phyloP scores from a whole-genome alignment of 2,113 vertebrate genomes.

The Corythornis vintsioides region DNA sequence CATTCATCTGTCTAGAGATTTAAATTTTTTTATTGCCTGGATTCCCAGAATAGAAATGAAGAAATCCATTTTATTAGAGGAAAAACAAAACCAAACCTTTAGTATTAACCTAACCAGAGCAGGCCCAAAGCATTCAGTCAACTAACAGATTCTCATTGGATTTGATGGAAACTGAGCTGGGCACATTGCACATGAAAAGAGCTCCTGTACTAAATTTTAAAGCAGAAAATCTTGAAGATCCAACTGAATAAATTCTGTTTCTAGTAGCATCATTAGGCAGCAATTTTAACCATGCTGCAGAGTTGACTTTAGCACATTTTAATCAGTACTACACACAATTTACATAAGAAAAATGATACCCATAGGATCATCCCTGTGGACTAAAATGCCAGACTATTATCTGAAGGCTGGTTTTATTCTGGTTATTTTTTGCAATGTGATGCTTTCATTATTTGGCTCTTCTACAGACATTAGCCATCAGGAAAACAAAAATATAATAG shows the following conservation, averaged over 20 bases:
- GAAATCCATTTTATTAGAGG: not conserved
- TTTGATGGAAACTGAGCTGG: not conserved
- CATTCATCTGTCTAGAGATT: not conserved
- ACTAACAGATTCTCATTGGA: not conserved
- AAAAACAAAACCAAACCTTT: not conserved
- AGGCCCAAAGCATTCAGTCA: not conserved
- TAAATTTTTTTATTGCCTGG: not conserved
- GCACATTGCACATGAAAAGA: not conserved
- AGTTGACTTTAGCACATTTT: not conserved
- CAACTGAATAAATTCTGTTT: not conserved
- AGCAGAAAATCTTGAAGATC: not conserved
- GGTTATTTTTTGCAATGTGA: constrained; percentile 23
- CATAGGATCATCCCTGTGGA: not conserved
- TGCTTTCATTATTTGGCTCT: not conserved
- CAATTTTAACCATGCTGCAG: not conserved
- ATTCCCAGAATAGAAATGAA: not conserved
- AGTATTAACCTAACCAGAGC: not conserved
- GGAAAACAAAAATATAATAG: not conserved
- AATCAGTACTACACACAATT: not conserved
- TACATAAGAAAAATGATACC: not conserved
- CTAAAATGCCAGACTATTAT: not conserved
- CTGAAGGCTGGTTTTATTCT: not conserved
- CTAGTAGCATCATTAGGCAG: not conserved
- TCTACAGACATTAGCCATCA: not conserved
- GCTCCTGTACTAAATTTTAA: not conserved